A percentile compares a stretch with the other conserved stretches of the same genome.
Evolutionary conservation across 2,888 invertebrate species (phyloP).

Genomic region (Conomelus anceps): DNA sequence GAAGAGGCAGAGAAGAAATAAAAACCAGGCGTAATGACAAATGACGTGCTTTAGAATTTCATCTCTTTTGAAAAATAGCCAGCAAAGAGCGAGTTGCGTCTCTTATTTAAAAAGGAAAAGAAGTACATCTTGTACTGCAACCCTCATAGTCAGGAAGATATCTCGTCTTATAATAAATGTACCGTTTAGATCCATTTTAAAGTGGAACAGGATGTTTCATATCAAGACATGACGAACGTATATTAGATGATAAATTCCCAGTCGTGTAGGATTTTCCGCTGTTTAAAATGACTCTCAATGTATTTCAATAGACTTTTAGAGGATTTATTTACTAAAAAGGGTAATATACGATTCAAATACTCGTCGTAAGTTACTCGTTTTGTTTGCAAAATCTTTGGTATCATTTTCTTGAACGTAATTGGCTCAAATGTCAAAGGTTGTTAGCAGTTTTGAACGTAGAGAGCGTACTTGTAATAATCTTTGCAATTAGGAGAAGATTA

Average conservation of each 20-base stretch:
- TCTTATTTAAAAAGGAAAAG: not conserved
- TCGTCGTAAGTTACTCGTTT: not conserved
- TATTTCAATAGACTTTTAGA: not conserved
- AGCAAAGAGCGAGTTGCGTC: not conserved
- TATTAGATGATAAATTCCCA: not conserved
- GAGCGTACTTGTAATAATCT: not conserved
- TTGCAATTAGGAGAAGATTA: not conserved
- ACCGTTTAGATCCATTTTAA: not conserved
- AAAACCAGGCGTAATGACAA: not conserved
- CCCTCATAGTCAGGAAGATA: not conserved
- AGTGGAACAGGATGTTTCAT: not conserved
- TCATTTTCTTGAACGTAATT: not conserved
- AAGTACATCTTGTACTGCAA: not conserved
- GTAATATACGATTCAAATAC: not conserved
- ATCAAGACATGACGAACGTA: not conserved
- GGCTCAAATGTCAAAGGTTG: not conserved
- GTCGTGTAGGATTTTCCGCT: not conserved
- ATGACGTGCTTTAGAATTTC: not conserved
- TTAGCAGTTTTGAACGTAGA: not conserved
- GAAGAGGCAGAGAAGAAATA: not conserved
- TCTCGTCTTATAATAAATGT: not conserved
- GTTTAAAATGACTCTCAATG: not conserved
- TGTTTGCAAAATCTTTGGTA: not conserved
- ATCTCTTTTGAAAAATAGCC: not conserved
- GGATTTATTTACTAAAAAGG: not conserved